Conservation (phyloP, 2,888 invertebrate genomes). For the Hecatera dysodea region DNA sequence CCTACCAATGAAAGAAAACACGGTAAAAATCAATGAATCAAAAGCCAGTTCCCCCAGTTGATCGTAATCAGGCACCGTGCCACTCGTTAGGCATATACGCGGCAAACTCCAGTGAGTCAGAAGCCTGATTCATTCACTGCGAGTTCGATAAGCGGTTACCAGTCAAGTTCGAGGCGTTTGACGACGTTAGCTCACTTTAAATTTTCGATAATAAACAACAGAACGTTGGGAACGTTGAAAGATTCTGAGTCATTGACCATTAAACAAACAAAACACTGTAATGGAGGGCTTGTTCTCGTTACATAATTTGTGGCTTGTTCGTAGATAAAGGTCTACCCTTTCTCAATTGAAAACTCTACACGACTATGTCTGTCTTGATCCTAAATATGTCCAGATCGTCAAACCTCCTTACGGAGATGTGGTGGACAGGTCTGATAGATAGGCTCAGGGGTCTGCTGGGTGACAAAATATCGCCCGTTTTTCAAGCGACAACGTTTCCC, state of each 20-base stretch:
- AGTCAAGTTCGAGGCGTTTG: constrained; percentile 48
- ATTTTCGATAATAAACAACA: not conserved
- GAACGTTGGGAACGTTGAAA: not conserved
- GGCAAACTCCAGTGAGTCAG: constrained; percentile 50
- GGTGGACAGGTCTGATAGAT: too few relatives aligned
- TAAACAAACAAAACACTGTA: too few relatives aligned
- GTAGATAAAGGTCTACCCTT: too few relatives aligned
- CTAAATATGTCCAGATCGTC: too few relatives aligned
- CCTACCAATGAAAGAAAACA: not conserved
- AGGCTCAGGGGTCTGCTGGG: too few relatives aligned
- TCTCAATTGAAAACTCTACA: too few relatives aligned
- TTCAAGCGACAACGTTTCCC: too few relatives aligned
- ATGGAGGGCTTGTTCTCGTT: too few relatives aligned
- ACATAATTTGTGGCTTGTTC: too few relatives aligned
- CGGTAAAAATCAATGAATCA: constrained; percentile 14
- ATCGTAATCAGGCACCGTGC: constrained; percentile 28
- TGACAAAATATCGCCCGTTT: too few relatives aligned
- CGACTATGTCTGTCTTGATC: too few relatives aligned
- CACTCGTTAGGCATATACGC: not conserved
- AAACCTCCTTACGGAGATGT: too few relatives aligned
- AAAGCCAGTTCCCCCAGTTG: not conserved
- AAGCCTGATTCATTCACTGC: constrained; percentile 37
- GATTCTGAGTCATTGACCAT: not conserved
- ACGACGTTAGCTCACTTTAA: constrained; percentile 14
- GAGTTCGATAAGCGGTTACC: constrained; percentile 29